phyloP scores from a whole-genome alignment of 92 coral and sea anemone genomes.

The Galaxea fascicularis region DNA sequence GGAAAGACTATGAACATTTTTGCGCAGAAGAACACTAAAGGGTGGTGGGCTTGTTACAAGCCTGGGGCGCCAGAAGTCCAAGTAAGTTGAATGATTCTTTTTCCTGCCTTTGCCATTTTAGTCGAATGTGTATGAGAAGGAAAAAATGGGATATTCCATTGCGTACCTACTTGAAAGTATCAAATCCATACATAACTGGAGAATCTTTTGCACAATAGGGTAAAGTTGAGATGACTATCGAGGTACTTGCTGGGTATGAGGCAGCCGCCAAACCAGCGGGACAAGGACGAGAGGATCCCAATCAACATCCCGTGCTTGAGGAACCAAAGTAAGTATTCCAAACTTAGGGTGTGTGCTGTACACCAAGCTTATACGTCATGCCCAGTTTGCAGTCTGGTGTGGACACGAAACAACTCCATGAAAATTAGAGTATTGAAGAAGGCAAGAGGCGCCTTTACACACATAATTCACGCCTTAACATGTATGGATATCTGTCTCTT shows the following conservation, averaged over 20 bases:
- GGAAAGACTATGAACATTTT: constrained; percentile 79
- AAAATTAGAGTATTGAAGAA: no score
- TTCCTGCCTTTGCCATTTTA: not conserved
- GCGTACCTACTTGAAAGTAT: no score
- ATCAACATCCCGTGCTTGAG: constrained; percentile 85
- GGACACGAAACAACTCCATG: no score
- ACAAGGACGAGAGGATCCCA: constrained; percentile 95
- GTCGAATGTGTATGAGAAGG: not conserved
- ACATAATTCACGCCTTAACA: no score
- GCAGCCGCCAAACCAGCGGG: constrained; percentile 86
- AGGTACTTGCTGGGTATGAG: constrained; percentile 74
- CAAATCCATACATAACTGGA: no score
- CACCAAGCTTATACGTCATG: no score
- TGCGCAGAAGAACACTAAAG: constrained; percentile 77
- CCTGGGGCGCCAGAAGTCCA: constrained; percentile 51
- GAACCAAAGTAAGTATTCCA: constrained; percentile 87
- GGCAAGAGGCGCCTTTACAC: no score
- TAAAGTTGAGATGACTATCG: constrained; percentile 95
- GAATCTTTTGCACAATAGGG: constrained; percentile 68
- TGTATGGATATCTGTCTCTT: no score
- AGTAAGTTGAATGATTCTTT: not conserved
- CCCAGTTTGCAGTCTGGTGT: no score
- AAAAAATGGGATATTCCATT: no score
- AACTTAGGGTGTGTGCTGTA: not conserved
- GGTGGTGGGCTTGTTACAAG: constrained; percentile 97